Percentiles rank a stretch among this genome's conserved stretches.
These are phyloP conservation scores for Pseudopleuronectes americanus DNA, from an alignment of 2,797 vertebrate genomes.

Conservation along the genomic window DNA sequence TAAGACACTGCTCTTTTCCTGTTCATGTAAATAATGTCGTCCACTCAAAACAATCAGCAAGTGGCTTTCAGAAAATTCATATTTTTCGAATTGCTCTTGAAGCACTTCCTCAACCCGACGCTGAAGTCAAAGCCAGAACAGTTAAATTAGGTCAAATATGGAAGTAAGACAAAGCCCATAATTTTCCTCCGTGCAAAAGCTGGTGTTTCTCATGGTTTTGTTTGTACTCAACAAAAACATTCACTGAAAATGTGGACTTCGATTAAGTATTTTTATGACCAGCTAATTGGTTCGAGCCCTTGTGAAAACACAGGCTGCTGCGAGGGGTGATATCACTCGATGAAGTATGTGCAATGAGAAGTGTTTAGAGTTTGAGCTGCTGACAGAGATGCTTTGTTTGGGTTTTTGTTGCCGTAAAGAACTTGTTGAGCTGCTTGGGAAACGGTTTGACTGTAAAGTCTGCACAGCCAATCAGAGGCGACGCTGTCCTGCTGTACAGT, in stretches of 20 bases:
- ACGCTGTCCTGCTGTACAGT: not conserved
- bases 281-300: conserved; percentile 7
- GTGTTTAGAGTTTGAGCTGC: conserved; percentile 38
- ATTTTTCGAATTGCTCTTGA: not conserved
- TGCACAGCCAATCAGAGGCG: not conserved
- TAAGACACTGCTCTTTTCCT: not conserved
- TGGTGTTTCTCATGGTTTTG: conserved; percentile 1
- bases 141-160: conserved; percentile 32
- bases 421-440: conserved; percentile 13
- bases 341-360: conserved; percentile 42
- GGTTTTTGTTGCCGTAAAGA: not conserved
- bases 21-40: conserved; percentile 7
- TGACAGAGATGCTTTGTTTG: conserved; percentile 12
- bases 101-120: not conserved
- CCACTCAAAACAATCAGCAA: not conserved
- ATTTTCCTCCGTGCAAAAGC: conserved; percentile 12
- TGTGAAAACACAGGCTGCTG: conserved; percentile 43
- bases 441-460: conserved; percentile 2
- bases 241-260: not conserved
- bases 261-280: conserved; percentile 8
- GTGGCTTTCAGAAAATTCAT: not conserved
- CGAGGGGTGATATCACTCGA: conserved; percentile 25
- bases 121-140: conserved; percentile 1
- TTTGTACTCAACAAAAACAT: conserved; percentile 17
- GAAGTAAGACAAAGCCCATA: conserved; percentile 3